These are phyloP conservation scores for Cheilosia pagana DNA, from an alignment of 2,888 invertebrate species.

Conservation along the genomic window DNA sequence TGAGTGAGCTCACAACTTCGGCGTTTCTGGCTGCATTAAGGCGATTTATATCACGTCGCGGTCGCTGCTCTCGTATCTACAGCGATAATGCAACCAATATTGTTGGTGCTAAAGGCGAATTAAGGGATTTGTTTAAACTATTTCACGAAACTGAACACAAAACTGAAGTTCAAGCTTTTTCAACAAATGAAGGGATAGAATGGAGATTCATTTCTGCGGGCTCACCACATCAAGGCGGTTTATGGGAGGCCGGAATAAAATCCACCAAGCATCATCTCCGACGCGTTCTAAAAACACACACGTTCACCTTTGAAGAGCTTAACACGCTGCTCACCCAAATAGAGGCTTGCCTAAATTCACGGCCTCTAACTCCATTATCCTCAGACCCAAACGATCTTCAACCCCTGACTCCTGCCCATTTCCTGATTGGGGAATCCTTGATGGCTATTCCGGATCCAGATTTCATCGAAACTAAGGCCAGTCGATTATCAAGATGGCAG, in stretches of 20 bases:
- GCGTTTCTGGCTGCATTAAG: conserved; percentile 18
- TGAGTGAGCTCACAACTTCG: conserved; percentile 33
- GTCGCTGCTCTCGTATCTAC: neutral
- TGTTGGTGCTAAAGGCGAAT: conserved; percentile 16
- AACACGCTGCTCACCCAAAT: conserved; percentile 28
- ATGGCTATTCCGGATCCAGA: no score
- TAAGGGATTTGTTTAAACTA: neutral
- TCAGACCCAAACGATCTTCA: no score
- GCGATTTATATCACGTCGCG: no score
- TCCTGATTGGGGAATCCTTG: no score
- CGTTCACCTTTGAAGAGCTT: conserved; percentile 33
- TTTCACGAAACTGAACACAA: conserved; percentile 20
- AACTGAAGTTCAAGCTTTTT: conserved; percentile 24
- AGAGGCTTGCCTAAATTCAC: conserved; percentile 21
- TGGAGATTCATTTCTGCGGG: no score
- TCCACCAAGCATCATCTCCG: conserved; percentile 16
- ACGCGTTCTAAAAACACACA: conserved; percentile 28
- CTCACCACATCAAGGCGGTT: no score
- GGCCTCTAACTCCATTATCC: conserved; percentile 27
- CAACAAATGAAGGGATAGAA: no score
- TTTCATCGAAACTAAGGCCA: no score
- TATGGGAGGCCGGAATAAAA: no score
- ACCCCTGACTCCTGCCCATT: no score
- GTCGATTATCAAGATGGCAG: no score
- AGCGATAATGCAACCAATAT: conserved; percentile 34